These are phyloP conservation scores for Zygaena filipendulae DNA, from an alignment of 2,888 invertebrate genomes.

Conservation along the genomic window DNA sequence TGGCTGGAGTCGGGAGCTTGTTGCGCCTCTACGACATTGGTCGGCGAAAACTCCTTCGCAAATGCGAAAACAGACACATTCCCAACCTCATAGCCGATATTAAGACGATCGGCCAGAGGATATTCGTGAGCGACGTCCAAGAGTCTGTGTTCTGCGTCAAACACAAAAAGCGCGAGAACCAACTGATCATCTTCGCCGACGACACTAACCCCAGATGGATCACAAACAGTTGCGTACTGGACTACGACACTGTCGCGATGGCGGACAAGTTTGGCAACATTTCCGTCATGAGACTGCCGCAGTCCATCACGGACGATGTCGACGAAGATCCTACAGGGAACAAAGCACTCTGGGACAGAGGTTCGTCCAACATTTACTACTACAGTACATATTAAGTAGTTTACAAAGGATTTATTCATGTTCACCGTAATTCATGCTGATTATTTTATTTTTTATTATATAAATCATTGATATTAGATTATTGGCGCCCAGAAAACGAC, in stretches of 20 bases:
- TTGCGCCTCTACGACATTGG: slow-evolving; percentile 96
- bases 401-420: background rate
- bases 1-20: slow-evolving; percentile 93
- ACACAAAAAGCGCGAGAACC: slow-evolving; percentile 95
- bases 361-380: slow-evolving; percentile 26
- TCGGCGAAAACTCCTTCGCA: slow-evolving; percentile 89
- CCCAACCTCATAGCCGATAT: slow-evolving; percentile 95
- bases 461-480: no score
- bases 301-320: slow-evolving; percentile 95
- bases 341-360: slow-evolving; percentile 95
- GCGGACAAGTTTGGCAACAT: slow-evolving; percentile 99
- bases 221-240: slow-evolving; percentile 90
- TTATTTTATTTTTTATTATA: no score
- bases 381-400: background rate
- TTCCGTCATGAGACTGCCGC: slow-evolving; percentile 88
- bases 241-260: slow-evolving; percentile 96
- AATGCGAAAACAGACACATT: slow-evolving; percentile 98
- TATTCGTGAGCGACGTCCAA: slow-evolving; percentile 95
- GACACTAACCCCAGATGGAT: slow-evolving; percentile 97
- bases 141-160: slow-evolving; percentile 97
- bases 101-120: slow-evolving; percentile 92
- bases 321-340: slow-evolving; percentile 99
- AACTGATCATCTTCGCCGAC: slow-evolving; percentile 97
- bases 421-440: background rate
- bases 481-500: no score